phyloP scores from a whole-genome alignment of 2,797 vertebrate species.

The Chelmon rostratus region DNA sequence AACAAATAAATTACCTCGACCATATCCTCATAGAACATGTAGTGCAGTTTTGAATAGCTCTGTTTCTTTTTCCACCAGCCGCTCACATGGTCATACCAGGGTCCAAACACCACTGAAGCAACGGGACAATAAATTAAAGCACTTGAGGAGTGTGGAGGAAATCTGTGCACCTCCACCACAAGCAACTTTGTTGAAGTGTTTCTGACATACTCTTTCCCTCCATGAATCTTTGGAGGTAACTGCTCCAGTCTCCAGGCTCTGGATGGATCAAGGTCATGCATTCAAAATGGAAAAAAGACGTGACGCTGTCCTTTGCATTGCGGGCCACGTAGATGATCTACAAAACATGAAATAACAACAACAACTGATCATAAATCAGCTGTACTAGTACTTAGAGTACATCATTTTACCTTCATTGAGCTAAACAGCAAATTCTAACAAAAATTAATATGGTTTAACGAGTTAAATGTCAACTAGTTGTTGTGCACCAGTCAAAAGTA shows the following conservation, averaged over 20 bases:
- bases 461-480: too few relatives aligned
- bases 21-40: conserved; percentile 48
- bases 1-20: conserved; percentile 36
- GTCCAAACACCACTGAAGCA: conserved; percentile 83
- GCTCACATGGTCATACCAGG: conserved; percentile 87
- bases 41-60: conserved; percentile 57
- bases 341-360: neutral
- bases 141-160: neutral
- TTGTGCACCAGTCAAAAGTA: too few relatives aligned
- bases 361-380: too few relatives aligned
- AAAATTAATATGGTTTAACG: too few relatives aligned
- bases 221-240: conserved; percentile 74
- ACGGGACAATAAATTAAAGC: conserved; percentile 23
- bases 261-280: conserved; percentile 85
- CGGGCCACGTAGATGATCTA: conserved; percentile 88
- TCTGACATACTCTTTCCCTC: conserved; percentile 73
- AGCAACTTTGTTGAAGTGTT: neutral
- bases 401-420: too few relatives aligned
- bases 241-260: conserved; percentile 86
- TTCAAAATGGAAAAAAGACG: conserved; percentile 91
- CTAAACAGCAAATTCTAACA: too few relatives aligned
- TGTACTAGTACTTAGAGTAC: too few relatives aligned
- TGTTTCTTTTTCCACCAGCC: conserved; percentile 87
- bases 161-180: neutral
- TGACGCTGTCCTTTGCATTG: conserved; percentile 90